These are phyloP conservation scores for Ceuthmochares aereus DNA, from an alignment of 2,113 vertebrate species.

Conservation along the genomic window DNA sequence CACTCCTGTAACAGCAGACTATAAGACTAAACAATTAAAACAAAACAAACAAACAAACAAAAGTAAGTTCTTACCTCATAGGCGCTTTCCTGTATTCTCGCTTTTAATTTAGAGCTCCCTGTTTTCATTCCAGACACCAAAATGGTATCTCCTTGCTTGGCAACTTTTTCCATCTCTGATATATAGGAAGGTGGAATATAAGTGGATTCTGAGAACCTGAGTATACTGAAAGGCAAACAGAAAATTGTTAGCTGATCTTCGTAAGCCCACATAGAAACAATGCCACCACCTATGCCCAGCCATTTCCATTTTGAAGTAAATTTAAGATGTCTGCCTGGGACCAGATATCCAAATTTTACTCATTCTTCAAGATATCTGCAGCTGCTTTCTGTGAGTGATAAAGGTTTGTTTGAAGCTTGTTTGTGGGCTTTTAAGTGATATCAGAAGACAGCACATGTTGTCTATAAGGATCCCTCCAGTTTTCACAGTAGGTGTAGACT, in stretches of 20 bases:
- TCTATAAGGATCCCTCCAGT: not conserved
- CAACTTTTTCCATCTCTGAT: constrained; percentile 93
- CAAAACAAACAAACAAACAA: not conserved
- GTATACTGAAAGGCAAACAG: constrained; percentile 79
- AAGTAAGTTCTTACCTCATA: constrained; percentile 74
- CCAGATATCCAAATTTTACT: constrained; percentile 2
- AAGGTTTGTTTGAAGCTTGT: constrained; percentile 4
- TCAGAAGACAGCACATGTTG: constrained; percentile 16
- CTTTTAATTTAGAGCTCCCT: constrained; percentile 81
- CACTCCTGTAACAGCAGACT: not conserved
- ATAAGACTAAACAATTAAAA: not conserved
- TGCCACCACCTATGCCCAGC: not conserved
- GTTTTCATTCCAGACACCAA: constrained; percentile 85
- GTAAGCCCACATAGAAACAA: not conserved
- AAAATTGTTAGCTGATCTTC: not conserved
- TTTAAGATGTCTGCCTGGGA: not conserved
- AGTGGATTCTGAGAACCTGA: constrained; percentile 93
- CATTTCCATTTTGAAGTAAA: not conserved
- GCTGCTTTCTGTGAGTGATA: constrained; percentile 28
- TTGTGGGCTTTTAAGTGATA: not conserved
- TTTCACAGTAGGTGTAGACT: not conserved
- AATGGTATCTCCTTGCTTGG: constrained; percentile 90
- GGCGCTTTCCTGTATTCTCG: constrained; percentile 77
- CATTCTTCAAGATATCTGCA: not conserved
- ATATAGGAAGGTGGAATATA: constrained; percentile 92